phyloP scores from a whole-genome alignment of 2,113 vertebrate genomes.

The Phyllostomus discolor region DNA sequence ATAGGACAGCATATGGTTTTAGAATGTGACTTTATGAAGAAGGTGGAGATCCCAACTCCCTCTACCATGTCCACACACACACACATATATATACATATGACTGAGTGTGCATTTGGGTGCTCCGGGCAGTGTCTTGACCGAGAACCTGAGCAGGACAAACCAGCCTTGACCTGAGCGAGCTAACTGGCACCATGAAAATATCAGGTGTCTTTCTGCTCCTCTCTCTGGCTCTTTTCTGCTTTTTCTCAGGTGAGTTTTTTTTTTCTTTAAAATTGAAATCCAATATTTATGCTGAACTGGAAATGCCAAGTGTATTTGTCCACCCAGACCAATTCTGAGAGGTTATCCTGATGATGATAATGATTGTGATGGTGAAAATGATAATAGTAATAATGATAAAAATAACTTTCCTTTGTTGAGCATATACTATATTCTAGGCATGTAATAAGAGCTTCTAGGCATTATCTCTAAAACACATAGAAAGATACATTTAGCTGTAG shows the following conservation, averaged over 20 bases:
- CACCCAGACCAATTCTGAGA: not conserved
- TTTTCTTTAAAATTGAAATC: slow-evolving; percentile 13
- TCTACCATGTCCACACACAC: slow-evolving; percentile 47
- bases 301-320: not conserved
- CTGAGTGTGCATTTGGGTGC: not conserved
- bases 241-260: slow-evolving; percentile 79
- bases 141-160: slow-evolving; percentile 24
- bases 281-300: not conserved
- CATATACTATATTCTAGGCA: not conserved
- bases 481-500: not conserved
- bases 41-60: slow-evolving; percentile 76
- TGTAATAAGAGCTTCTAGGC: not conserved
- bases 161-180: slow-evolving; percentile 51
- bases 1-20: slow-evolving; percentile 66
- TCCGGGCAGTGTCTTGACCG: slow-evolving; percentile 54
- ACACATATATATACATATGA: slow-evolving; percentile 5
- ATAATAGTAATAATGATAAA: not conserved
- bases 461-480: not conserved
- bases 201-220: slow-evolving; percentile 76
- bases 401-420: not conserved
- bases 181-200: slow-evolving; percentile 77
- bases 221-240: slow-evolving; percentile 77
- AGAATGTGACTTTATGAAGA: slow-evolving; percentile 79
- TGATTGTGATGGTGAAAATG: not conserved
- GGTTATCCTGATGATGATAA: not conserved